phyloP scores from a whole-genome alignment of 2,113 vertebrate genomes.

The Neogobius melanostomus region DNA sequence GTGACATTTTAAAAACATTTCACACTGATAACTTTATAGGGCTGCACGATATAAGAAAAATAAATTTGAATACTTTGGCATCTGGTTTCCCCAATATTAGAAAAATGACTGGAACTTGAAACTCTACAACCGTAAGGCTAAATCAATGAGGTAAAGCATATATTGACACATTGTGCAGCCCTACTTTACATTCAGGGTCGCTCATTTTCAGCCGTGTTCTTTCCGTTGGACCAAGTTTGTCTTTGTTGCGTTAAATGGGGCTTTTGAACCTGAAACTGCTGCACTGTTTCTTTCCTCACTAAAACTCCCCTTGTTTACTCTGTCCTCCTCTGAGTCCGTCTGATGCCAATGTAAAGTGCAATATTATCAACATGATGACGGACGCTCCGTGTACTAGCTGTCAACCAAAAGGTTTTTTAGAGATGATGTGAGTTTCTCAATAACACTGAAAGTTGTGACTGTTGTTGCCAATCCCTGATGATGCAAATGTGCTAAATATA shows the following conservation, averaged over 20 bases:
- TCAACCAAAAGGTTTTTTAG: slow-evolving; percentile 66
- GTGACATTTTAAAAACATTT: too few species aligned
- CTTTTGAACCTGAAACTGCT: background rate
- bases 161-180: background rate
- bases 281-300: slow-evolving; percentile 25
- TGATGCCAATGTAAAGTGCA: slow-evolving; percentile 66
- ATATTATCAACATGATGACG: slow-evolving; percentile 51
- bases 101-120: background rate
- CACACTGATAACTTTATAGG: too few species aligned
- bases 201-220: background rate
- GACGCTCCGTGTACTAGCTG: slow-evolving; percentile 43
- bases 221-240: slow-evolving; percentile 5
- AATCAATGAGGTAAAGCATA: background rate
- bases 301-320: slow-evolving; percentile 46
- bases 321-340: slow-evolving; percentile 20
- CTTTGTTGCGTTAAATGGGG: slow-evolving; percentile 6
- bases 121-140: background rate
- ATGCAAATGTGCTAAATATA: slow-evolving; percentile 33
- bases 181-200: background rate
- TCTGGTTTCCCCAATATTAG: too few species aligned
- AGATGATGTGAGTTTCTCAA: slow-evolving; percentile 46
- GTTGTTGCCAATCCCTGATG: slow-evolving; percentile 40
- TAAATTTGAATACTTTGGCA: background rate
- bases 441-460: slow-evolving; percentile 22
- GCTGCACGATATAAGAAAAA: too few species aligned